Base-by-base conservation (phyloP, 2,888 invertebrate genomes). In the Drosophila robusta region DNA sequence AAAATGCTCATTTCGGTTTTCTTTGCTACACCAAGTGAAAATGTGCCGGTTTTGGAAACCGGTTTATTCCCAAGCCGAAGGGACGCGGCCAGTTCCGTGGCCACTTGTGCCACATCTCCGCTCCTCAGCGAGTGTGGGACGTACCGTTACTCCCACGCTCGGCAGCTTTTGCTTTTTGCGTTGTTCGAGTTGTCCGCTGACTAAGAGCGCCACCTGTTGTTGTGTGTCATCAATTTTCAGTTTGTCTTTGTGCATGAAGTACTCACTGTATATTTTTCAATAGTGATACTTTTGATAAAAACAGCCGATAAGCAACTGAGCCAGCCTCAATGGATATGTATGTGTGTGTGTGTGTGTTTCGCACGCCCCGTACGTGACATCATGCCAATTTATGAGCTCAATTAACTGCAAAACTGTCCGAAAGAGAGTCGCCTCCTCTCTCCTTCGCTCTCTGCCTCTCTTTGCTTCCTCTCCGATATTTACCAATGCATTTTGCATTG, bases 171-270 rank as follows among this genome's bases (percentile, higher is more conserved):
- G 26, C 16, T 67, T 38, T 47, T 54, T 49, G 24, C 22, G 11
- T 5, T 32, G 29, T 38, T 39, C 24, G 16, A 8, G 16, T 22
- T 8, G 18, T 16, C 32, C 36, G 62, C 65, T 85, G 86, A 85
- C 80, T 81, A 79, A 81, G 80, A 67, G 47, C 70, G 63, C 64
- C 84, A 87, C 82, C 87, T 84, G 85, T 87, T 58, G 75, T 84
- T 44, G 71, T 85, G 82, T 79, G 82, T 81, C 76, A 78, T 70
- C 64, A 44, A 49, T 44, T 38, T 54, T 54, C 11, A 1, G 14
- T 46, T 6, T 9, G 54, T 8, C 58, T 42, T 58, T 32, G 24
- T 22, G 14, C 57, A 22, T 26, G 11, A 18, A 51, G 39, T 50
- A 41, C n/a, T 14, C 16, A 22, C 9, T 54, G 8, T 16, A 49